A percentile compares a stretch with the other conserved stretches of the same genome.
Evolutionary conservation across 2,888 invertebrate genomes (phyloP).

Genomic region (Drosophila putrida): DNA sequence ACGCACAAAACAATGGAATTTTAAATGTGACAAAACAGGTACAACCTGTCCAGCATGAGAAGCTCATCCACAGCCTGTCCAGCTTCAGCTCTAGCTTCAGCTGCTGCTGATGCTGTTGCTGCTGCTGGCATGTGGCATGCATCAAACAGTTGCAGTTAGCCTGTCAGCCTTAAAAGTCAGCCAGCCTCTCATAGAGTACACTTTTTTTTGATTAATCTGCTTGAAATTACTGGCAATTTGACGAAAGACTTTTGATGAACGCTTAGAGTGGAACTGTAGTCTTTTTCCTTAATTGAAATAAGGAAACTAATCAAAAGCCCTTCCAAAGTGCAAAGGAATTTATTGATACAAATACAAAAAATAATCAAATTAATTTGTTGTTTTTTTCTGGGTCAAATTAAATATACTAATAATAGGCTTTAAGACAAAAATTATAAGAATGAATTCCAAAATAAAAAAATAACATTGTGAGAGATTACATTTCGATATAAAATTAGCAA

Average conservation of each 20-base stretch:
- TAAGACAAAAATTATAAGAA: no score
- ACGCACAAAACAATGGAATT: slow-evolving; percentile 72
- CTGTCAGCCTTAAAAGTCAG: background rate
- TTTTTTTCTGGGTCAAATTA: no score
- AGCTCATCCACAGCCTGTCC: slow-evolving; percentile 16
- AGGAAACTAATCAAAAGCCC: no score
- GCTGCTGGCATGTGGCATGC: slow-evolving; percentile 4
- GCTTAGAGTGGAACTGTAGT: no score
- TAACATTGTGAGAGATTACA: no score
- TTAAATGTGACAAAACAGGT: slow-evolving; percentile 70
- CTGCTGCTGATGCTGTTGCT: slow-evolving; percentile 1
- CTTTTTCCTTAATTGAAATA: no score
- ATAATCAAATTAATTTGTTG: no score
- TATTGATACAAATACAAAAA: no score
- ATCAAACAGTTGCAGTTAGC: slow-evolving; percentile 13
- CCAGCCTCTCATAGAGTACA: slow-evolving; percentile 7
- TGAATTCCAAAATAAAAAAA: no score
- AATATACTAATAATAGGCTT: no score
- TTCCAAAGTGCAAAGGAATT: no score
- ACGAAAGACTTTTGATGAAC: background rate
- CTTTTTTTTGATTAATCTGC: slow-evolving; percentile 9
- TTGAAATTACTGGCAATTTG: slow-evolving; percentile 5
- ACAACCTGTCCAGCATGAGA: slow-evolving; percentile 39
- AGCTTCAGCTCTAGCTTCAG: slow-evolving; percentile 12
- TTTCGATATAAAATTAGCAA: no score